Conservation (phyloP, 2,797 vertebrate genomes). For the Sebastes oblongus region DNA sequence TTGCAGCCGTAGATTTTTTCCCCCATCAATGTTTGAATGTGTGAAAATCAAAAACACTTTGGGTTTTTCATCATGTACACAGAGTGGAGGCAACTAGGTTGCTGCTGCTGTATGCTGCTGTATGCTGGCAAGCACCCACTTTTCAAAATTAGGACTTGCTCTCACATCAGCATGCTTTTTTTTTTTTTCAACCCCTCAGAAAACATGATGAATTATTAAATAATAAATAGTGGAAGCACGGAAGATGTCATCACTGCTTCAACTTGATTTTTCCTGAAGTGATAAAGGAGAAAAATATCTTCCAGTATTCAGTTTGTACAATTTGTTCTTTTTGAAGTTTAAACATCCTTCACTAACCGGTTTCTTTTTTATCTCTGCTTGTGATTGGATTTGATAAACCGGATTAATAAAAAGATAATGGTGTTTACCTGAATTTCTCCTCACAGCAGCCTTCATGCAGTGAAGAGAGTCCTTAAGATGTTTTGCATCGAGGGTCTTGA, state of each 20-base stretch:
- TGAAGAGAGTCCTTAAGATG: not conserved
- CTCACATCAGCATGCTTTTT: slow-evolving; percentile 12
- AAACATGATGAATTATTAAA: slow-evolving; percentile 71
- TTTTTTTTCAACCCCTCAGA: not conserved
- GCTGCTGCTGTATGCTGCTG: slow-evolving; percentile 3
- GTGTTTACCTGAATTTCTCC: slow-evolving; percentile 30
- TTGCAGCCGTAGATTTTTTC: slow-evolving; percentile 23
- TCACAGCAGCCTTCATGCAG: not conserved
- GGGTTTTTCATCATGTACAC: slow-evolving; percentile 52
- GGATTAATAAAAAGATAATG: slow-evolving; percentile 3
- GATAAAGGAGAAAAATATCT: slow-evolving; percentile 20
- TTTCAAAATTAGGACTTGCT: slow-evolving; percentile 54
- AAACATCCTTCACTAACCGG: slow-evolving; percentile 4
- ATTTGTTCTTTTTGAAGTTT: slow-evolving; percentile 17
- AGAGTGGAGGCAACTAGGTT: slow-evolving; percentile 38
- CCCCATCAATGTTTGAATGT: slow-evolving; percentile 50
- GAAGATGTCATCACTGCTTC: slow-evolving; percentile 40
- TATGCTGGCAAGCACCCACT: slow-evolving; percentile 22
- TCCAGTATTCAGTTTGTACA: slow-evolving; percentile 10
- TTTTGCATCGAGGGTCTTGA: slow-evolving; percentile 19
- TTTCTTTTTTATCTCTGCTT: slow-evolving; percentile 9
- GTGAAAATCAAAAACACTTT: slow-evolving; percentile 49
- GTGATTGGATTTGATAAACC: slow-evolving; percentile 8
- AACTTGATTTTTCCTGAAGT: slow-evolving; percentile 48
- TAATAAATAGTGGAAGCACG: slow-evolving; percentile 44